Evolutionary conservation across 2,797 vertebrate genomes (phyloP), one percentile per base, ranked within the genome.

Genomic region (Argya squamiceps): DNA sequence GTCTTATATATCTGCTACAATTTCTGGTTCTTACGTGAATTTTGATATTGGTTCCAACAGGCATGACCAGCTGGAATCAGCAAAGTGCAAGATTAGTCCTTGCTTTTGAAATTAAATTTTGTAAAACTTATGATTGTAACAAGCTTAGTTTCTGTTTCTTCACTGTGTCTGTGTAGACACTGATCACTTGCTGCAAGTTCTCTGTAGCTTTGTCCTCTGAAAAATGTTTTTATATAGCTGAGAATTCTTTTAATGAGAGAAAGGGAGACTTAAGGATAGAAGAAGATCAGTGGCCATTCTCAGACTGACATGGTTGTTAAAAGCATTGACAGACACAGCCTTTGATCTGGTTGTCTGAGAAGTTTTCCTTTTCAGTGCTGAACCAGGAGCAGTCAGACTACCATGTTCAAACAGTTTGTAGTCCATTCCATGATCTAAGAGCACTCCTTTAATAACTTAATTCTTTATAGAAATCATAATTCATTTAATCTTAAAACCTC

Each of bases 181-280:
- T 29, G 67, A 65, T 77, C 26, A 44, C 15, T 82, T 82, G n/a
- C 41, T 90, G 27, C 50, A n/a, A 9, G 9, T 65, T 73, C 65
- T 92, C 65, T 62, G 44, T 34, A 62, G 39, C 41, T 92, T 78
- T 92, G 39, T 30, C 30, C 55, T 74, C 59, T 79, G 81, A 75
- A 65, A 85, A 88, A 46, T 39, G 29, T 55, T 86, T 77, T 39
- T 58, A 30, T 85, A 4, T 47, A 32, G 41, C 37, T 62, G 59
- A 75, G 69, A 79, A 49, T 39, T 69, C 68, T 46, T 88, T 70
- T 92, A 96, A 93, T 94, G 76, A 91, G 69, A 71, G 63, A 80
- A 67, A 70, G 39, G 29, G 32, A 71, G 11, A 75, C 39, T 76
- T 87, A 75, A 86, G 79, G 74, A 7, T 23, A 41, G 76, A 89